Conservation (phyloP, 2,797 vertebrate species). For the Sylvia borin region DNA sequence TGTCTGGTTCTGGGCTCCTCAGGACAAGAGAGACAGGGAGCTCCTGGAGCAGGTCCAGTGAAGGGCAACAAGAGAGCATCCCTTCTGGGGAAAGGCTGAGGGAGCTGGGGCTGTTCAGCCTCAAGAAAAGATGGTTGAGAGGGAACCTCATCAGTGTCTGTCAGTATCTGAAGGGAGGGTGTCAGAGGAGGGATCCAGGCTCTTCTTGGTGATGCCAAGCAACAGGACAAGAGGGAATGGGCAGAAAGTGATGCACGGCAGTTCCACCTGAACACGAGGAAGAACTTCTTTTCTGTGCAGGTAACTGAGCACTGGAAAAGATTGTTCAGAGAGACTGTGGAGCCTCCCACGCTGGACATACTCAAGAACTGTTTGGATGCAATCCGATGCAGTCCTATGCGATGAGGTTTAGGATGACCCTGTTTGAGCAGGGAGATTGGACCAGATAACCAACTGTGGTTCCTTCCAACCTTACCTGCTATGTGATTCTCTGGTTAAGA, state of each 20-base stretch:
- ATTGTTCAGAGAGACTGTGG: background rate
- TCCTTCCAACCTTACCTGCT: background rate
- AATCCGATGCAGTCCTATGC: background rate
- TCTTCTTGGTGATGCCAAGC: background rate
- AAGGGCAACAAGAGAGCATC: background rate
- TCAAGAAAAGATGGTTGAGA: background rate
- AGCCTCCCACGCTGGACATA: background rate
- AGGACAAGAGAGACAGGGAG: background rate
- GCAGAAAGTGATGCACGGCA: background rate
- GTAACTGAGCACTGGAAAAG: background rate
- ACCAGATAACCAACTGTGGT: background rate
- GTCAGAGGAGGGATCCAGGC: background rate
- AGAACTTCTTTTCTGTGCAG: accelerated
- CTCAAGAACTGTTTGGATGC: background rate
- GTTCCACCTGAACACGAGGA: background rate
- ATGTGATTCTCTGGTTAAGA: background rate
- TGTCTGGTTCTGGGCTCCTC: background rate
- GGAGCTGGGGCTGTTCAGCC: background rate
- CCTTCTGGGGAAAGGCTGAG: background rate
- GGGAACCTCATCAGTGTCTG: accelerated
- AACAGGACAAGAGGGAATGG: background rate
- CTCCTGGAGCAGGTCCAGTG: background rate
- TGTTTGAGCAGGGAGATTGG: background rate
- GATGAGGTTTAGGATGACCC: background rate
- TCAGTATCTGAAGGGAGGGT: background rate